Conservation (phyloP, 2,888 invertebrate genomes). For the Anthrax anthrax region DNA sequence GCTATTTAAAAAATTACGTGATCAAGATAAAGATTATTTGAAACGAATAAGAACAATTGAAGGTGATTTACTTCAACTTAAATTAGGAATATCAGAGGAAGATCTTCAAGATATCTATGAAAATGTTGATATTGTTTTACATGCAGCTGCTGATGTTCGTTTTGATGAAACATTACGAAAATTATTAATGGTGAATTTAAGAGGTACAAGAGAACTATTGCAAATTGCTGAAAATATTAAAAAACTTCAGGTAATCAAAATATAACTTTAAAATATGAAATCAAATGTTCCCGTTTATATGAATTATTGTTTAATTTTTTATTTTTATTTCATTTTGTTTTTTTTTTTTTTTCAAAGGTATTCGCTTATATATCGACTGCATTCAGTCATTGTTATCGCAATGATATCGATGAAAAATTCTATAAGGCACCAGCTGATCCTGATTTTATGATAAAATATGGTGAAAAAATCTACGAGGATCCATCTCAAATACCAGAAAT, state of each 20-base stretch:
- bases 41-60: slow-evolving; percentile 16
- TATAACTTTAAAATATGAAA: too few species aligned
- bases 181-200: slow-evolving; percentile 15
- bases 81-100: slow-evolving; percentile 14
- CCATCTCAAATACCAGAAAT: slow-evolving; percentile 8
- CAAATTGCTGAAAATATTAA: slow-evolving; percentile 14
- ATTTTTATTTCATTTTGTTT: too few species aligned
- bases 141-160: slow-evolving; percentile 19
- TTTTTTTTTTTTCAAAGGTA: too few species aligned
- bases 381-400: slow-evolving; percentile 15
- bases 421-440: slow-evolving; percentile 17
- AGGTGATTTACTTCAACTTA: slow-evolving; percentile 15
- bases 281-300: too few species aligned
- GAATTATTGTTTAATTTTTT: too few species aligned
- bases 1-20: slow-evolving; percentile 1
- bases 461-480: slow-evolving; percentile 9
- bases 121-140: slow-evolving; percentile 18
- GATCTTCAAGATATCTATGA: slow-evolving; percentile 13
- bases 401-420: slow-evolving; percentile 16
- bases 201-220: slow-evolving; percentile 18
- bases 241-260: slow-evolving; percentile 14
- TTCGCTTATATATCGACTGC: slow-evolving; percentile 21
- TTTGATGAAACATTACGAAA: slow-evolving; percentile 17
- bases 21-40: not conserved
- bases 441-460: slow-evolving; percentile 15